Evolutionary conservation across 2,797 vertebrate species (phyloP).

Genomic region (Poecilia velifera): DNA sequence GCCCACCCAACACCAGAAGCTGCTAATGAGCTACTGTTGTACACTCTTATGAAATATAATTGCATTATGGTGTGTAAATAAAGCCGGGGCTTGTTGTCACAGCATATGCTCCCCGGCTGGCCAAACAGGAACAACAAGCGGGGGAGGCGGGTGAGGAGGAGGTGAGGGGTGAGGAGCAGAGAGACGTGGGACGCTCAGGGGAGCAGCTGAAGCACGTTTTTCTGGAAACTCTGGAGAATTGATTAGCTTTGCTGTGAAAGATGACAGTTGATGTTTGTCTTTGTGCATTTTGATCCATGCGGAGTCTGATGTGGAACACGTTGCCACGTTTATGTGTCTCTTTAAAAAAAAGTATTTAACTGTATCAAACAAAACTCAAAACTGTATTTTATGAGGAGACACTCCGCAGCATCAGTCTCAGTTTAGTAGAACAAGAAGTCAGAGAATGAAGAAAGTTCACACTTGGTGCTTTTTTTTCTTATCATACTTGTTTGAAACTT

Average conservation of each 20-base stretch:
- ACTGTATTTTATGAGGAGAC: neutral
- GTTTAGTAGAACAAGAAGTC: neutral
- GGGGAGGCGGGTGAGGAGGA: conserved; percentile 40
- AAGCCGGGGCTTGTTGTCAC: conserved; percentile 94
- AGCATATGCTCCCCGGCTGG: conserved; percentile 91
- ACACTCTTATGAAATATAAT: conserved; percentile 97
- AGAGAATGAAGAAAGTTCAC: neutral
- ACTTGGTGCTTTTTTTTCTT: conserved; percentile 23
- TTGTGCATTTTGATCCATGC: conserved; percentile 12
- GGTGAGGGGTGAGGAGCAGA: conserved; percentile 55
- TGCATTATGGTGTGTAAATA: conserved; percentile 96
- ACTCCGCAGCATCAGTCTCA: neutral
- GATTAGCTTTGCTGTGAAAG: conserved; percentile 54
- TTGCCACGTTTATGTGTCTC: neutral
- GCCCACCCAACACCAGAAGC: conserved; percentile 85
- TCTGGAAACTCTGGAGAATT: conserved; percentile 64
- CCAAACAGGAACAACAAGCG: conserved; percentile 89
- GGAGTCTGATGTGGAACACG: neutral
- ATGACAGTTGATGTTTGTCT: conserved; percentile 44
- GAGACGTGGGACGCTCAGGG: conserved; percentile 49
- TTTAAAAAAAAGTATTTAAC: neutral
- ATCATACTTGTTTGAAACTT: conserved; percentile 36
- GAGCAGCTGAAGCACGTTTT: conserved; percentile 53
- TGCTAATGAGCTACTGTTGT: conserved; percentile 98
- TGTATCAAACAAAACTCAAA: conserved; percentile 10